Evolutionary conservation across 2,113 vertebrate genomes (phyloP), one percentile per base, ranked within the genome.

Genomic region (Chrysochloris asiatica): DNA sequence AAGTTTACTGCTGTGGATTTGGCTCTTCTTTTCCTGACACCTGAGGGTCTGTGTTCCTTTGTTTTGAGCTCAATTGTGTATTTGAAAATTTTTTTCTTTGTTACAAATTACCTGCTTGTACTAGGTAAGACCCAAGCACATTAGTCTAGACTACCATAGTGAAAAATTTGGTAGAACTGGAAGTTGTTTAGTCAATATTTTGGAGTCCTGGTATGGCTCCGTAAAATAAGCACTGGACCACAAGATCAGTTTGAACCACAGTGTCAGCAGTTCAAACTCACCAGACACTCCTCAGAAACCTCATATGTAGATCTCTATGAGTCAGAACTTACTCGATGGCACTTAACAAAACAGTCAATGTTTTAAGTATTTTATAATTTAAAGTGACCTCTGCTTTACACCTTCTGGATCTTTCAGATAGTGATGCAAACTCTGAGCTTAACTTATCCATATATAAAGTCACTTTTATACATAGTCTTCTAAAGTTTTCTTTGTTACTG

Each of bases 321-420:
- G n/a, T n/a, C n/a, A n/a, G n/a, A n/a, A n/a, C n/a, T n/a, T n/a
- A n/a, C n/a, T n/a, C n/a, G n/a, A n/a, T n/a, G n/a, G n/a, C n/a
- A n/a, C n/a, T n/a, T n/a, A n/a, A n/a, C n/a, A 91, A 93, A 50
- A 43, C 63, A 83, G n/a, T 88, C 33, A 91, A 4, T 83, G 76
- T 92, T 92, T 90, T 78, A 92, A 93, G 65, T 89, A 91, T 59
- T 91, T 92, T 61, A 43, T 79, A 67, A 91, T 67, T 88, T 91
- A 79, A 83, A 26, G 78, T 59, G 47, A 80, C 3, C 5, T 94
- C 63, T 90, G 52, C 59, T 63, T 88, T 88, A 91, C 86, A 77
- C 41, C 19, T 73, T 94, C 6, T 91, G 59, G 1, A 8, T 86
- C 13, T 89, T 95, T 94, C 13, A 79, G 47, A 92, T 92, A 89